Evolutionary conservation across 2,113 vertebrate genomes (phyloP), one percentile per base, ranked within the genome.

Genomic region (Pao palembangensis): DNA sequence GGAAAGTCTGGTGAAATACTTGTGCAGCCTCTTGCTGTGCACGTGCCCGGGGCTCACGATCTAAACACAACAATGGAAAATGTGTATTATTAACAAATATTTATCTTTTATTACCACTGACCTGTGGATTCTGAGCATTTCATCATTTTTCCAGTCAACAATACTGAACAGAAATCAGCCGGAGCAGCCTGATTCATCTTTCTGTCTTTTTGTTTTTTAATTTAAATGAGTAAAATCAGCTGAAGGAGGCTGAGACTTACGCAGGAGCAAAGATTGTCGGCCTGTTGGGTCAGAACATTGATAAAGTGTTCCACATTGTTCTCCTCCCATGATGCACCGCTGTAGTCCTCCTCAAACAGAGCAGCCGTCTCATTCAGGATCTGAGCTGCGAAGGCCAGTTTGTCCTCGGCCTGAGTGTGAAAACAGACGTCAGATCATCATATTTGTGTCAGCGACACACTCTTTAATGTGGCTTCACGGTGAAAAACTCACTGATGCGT

Each of bases 1-100:
- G 16, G 74, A 71, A 5, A 87, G 71, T 53, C 62, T 83, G 69
- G 65, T 70, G 63, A 89, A 88, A 23, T 86, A 78, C 51, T 73
- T 48, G 0, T 70, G 63, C 64, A 88, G 61, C 73, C 70, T 84
- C 54, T 73, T 81, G 65, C 51, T 84, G 53, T 55, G 70, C 46
- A 70, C 81, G 31, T 48, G 55, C 25, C 12, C 58, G 17, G 56
- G 62, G 8, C 53, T 60, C 48, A 0, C 43, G 0, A 50, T 48
- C 75, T 80, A 4, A 48, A 56, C 3, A 44, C 15, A 21, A 55
- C 14, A 6, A 34, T 34, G 31, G 31, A 5, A 34, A 34, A 34
- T 34, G 8, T 6, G 2, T 2, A 10, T 44, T 25, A 25, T 11
- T 18, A 1, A 12, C 2, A 16, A 16, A 17, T 12, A 5, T 34